Base-by-base conservation (phyloP, 30 jellyfish, hydroid and myxozoan species). In the Hydractinia symbiolongicarpus region DNA sequence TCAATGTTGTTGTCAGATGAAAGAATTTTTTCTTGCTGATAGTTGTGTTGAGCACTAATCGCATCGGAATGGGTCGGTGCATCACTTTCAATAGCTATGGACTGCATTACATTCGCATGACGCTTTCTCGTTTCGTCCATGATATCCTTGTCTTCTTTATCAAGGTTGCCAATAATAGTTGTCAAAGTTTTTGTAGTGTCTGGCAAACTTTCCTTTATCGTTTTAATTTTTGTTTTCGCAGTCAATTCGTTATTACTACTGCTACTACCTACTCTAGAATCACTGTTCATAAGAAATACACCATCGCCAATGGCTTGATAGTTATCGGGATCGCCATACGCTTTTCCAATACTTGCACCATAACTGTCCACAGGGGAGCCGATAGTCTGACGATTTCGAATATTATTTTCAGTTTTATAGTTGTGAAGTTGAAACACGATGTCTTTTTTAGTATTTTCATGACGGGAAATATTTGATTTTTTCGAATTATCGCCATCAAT, bases 261-360 rank as follows among this genome's bases (percentile, higher is more conserved):
- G 80, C 17, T 75, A 19, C 60, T 49, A 13, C 76, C 14, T 16
- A 17, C 21, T 19, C 16, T 78, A 20, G 82, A 21, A 51, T 73
- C 13, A 68, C 55, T 50, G 15, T 74, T 13, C 94, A 86, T 86
- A 13, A 91, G 79, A 76, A 74, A 91, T 9, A 91, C 79, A 17
- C 96, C 98, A 69, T 91, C 98, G 11, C 98, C 98, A 7, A 91
- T 91, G 4, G 95, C 73, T 55, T 91, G 96, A 76, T 91, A 91
- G 14, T 82, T 91, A 67, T 91, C 98, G 9, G 98, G 96, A 67
- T 91, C 98, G 9, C 96, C 98, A 55, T 86, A 83, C 1, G 98
- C 95, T 76, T 81, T 83, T 49, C 98, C 98, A 9, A 91, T 56
- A 56, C 58, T 56, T 72, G 75, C 86, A 52, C 88, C 95, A 7